Evolutionary conservation across 2,888 invertebrate genomes (phyloP).

Genomic region (Belgica antarctica): DNA sequence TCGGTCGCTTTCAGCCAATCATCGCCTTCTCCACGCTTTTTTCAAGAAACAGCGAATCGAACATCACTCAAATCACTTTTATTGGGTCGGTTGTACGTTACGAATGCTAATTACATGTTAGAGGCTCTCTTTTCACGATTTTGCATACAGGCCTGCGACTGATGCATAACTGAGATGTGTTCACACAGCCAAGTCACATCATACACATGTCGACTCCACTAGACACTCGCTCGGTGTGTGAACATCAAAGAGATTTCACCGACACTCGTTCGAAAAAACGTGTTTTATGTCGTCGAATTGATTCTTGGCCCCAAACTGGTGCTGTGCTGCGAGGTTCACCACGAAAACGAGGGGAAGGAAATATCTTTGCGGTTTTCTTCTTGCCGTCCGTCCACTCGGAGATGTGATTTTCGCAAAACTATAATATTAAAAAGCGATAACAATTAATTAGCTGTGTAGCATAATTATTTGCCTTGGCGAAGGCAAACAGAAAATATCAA

Average conservation of each 20-base stretch:
- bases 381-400: not conserved
- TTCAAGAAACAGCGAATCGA: too few relatives aligned
- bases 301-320: conserved; percentile 16
- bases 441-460: conserved; percentile 32
- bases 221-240: conserved; percentile 30
- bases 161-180: not conserved
- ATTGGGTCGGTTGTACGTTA: conserved; percentile 16
- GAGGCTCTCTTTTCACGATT: conserved; percentile 13
- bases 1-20: not conserved
- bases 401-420: not conserved
- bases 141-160: not conserved
- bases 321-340: not conserved
- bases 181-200: not conserved
- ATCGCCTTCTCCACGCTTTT: not conserved
- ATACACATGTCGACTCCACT: not conserved
- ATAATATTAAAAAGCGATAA: conserved; percentile 41
- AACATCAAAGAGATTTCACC: conserved; percentile 39
- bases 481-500: not conserved
- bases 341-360: not conserved
- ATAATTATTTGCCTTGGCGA: conserved; percentile 16
- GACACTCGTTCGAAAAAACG: conserved; percentile 25
- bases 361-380: not conserved
- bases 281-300: conserved; percentile 41
- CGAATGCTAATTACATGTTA: conserved; percentile 33
- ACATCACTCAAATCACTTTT: conserved; percentile 36